Conservation (phyloP, 2,113 vertebrate species). For the Arothron firmamentum region DNA sequence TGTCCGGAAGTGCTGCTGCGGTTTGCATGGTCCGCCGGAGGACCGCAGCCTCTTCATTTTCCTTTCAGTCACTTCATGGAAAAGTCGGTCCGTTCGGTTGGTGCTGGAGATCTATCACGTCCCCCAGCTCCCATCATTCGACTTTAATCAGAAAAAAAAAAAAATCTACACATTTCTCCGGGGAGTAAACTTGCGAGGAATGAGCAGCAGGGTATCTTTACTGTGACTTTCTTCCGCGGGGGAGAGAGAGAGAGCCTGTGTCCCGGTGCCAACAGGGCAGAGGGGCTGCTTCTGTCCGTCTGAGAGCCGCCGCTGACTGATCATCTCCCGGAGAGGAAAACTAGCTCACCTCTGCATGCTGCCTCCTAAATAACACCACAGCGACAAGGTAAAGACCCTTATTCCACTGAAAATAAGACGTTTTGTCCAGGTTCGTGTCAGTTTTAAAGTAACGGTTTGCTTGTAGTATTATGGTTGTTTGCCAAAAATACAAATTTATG, state of each 20-base stretch:
- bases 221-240: conserved; percentile 34
- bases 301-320: conserved; percentile 9
- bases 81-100: not conserved
- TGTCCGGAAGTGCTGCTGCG: not conserved
- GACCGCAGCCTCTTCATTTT: not conserved
- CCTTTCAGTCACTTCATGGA: not conserved
- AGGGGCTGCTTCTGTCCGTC: conserved; percentile 16
- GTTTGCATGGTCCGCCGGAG: not conserved
- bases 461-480: not conserved
- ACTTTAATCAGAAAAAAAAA: not conserved
- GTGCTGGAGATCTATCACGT: not conserved
- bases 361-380: conserved; percentile 18
- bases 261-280: conserved; percentile 62
- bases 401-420: no score
- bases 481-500: not conserved
- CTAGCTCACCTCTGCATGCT: conserved; percentile 33
- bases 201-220: conserved; percentile 17
- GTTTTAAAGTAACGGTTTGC: no score
- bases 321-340: conserved; percentile 16
- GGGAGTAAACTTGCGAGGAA: conserved; percentile 11
- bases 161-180: not conserved
- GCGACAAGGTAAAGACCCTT: conserved; percentile 32
- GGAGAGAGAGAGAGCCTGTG: conserved; percentile 54
- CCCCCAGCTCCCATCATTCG: not conserved
- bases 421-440: no score